A percentile compares a stretch with the other conserved stretches of the same genome.
Evolutionary conservation across 1,140 invertebrate species (phyloP).

Genomic region (Bombus turneri): DNA sequence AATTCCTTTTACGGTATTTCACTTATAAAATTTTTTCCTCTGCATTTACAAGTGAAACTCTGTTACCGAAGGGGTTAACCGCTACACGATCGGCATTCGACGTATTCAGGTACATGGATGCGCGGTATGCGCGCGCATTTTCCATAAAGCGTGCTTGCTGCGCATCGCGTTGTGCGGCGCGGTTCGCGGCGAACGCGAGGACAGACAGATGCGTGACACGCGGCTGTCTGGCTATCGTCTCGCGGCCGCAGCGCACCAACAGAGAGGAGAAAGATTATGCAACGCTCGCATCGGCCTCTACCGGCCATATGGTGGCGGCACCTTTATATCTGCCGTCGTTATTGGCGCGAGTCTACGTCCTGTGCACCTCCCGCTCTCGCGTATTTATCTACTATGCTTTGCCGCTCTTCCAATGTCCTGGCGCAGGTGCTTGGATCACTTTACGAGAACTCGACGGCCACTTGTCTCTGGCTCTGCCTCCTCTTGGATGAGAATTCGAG

Average conservation of each 20-base stretch:
- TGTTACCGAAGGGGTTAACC: neutral
- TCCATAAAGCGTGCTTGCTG: slow-evolving; percentile 20
- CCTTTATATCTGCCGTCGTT: slow-evolving; percentile 75
- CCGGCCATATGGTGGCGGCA: slow-evolving; percentile 76
- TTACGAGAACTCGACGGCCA: slow-evolving; percentile 1
- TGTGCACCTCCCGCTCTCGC: slow-evolving; percentile 51
- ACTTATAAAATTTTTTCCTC: neutral
- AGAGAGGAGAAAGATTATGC: slow-evolving; percentile 71
- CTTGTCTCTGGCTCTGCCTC: neutral
- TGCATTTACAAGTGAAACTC: neutral
- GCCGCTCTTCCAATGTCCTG: slow-evolving; percentile 22
- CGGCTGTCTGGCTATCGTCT: slow-evolving; percentile 64
- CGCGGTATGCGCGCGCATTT: slow-evolving; percentile 16
- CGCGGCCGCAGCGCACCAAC: slow-evolving; percentile 28
- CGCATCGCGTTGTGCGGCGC: neutral
- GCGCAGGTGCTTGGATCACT: slow-evolving; percentile 40
- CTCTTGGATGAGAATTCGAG: neutral
- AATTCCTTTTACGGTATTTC: no score
- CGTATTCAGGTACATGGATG: neutral
- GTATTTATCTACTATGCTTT: slow-evolving; percentile 56
- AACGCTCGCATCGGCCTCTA: slow-evolving; percentile 63
- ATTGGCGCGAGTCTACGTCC: slow-evolving; percentile 71
- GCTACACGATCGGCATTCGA: neutral
- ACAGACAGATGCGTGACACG: slow-evolving; percentile 78
- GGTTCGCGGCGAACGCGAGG: slow-evolving; percentile 9